phyloP scores from a whole-genome alignment of 2,888 invertebrate genomes.

The Drosophila quasianomalipes region DNA sequence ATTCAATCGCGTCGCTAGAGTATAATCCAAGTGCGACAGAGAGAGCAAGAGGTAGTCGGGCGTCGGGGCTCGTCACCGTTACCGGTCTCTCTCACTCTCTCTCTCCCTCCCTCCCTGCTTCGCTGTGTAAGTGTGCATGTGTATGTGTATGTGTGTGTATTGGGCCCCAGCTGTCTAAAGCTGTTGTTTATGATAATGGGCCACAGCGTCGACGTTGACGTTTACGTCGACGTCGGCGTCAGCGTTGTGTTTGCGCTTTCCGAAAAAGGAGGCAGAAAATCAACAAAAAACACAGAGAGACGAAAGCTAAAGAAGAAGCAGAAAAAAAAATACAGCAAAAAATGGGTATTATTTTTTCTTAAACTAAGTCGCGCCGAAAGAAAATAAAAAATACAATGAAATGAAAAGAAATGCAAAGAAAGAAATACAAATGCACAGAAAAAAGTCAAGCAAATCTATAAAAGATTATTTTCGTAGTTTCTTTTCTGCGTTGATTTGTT shows the following conservation, averaged over 20 bases:
- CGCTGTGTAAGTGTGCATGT: neutral
- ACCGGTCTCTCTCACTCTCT: neutral
- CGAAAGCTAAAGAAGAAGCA: neutral
- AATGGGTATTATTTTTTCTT: slow-evolving; percentile 51
- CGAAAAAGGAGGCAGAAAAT: slow-evolving; percentile 30
- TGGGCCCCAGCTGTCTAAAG: slow-evolving; percentile 75
- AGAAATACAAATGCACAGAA: slow-evolving; percentile 23
- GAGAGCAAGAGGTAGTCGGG: slow-evolving; percentile 31
- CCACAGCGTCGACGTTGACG: slow-evolving; percentile 26
- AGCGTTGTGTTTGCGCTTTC: slow-evolving; percentile 58
- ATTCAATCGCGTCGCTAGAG: slow-evolving; percentile 46
- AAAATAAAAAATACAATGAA: slow-evolving; percentile 22
- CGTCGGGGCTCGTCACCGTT: slow-evolving; percentile 34
- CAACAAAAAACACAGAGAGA: slow-evolving; percentile 37
- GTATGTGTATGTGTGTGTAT: neutral
- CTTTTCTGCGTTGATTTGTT: slow-evolving; percentile 81
- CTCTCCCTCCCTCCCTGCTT: neutral
- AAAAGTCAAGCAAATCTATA: slow-evolving; percentile 63
- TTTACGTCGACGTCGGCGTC: slow-evolving; percentile 22
- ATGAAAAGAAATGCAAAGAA: neutral
- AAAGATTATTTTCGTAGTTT: slow-evolving; percentile 81
- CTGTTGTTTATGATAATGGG: slow-evolving; percentile 79
- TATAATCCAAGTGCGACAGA: slow-evolving; percentile 56
- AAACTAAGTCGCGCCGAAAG: slow-evolving; percentile 53
- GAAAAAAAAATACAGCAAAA: slow-evolving; percentile 21